Base-by-base conservation (phyloP, 2,888 invertebrate genomes). In the Eustalomyia histrio region DNA sequence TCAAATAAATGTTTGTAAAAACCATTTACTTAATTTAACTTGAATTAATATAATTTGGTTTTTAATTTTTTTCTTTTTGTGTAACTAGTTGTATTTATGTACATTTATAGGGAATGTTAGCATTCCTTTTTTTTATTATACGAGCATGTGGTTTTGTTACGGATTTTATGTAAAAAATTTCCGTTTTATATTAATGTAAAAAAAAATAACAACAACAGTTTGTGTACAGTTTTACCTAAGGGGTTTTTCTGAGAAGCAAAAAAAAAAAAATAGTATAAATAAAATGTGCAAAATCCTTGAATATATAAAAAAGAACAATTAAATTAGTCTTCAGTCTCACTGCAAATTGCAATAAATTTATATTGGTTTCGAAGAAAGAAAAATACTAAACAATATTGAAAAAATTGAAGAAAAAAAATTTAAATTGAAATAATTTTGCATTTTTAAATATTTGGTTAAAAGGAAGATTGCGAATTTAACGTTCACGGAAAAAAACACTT, bases 301-400 rank as follows among this genome's bases (percentile, higher is more conserved):
- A 65, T 18, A 17, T 53, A 17, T 35, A 65, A 33, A 53, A 9
- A 65, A 52, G 16, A 55, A 39, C 39, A 67, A 53, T 35, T 64
- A 33, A 50, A 64, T 64, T 50, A 17, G 35, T 53, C 53, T 52
- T 65, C 14, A 17, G 50, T 21, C n/a, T 53, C 9, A 53, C 35
- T 65, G 65, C 14, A 53, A 35, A 33, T 64, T 33, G 50, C 33
- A 17, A 24, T 55, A 39, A 39, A 39, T 39, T 39, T 4, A 12
- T 39, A 12, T 39, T 39, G 39, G 39, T 39, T 39, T 39, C 6
- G 4, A 39, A 39, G 39, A 12, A 39, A 4, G 1, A 29, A 29
- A 29, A 29, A 24, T 3, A 29, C 29, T 7, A 6, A 29, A 29
- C 29, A 29, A 29, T 29, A 29, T 6, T 29, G 4, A 7, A 29